Conservation (phyloP, 2,113 vertebrate species). For the Tretioscincus oriximinensis region DNA sequence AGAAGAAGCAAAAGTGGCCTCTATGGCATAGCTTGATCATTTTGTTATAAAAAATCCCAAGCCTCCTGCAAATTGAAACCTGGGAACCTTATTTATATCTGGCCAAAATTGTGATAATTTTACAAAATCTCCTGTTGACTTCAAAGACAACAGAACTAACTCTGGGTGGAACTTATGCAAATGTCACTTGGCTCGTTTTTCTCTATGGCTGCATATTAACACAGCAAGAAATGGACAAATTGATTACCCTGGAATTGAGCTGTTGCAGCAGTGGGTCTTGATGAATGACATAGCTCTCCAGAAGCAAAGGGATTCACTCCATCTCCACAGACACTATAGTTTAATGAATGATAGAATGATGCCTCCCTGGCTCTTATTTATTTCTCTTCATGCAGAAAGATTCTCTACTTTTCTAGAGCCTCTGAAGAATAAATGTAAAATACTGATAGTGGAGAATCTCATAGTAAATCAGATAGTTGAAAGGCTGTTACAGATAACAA, state of each 20-base stretch:
- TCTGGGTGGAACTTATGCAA: rapidly evolving
- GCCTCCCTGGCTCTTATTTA: not conserved
- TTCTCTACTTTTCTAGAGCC: not conserved
- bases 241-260: rapidly evolving
- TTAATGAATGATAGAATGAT: not conserved
- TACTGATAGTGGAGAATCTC: not conserved
- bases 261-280: not conserved
- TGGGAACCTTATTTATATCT: not conserved
- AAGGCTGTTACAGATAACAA: not conserved
- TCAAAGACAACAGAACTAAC: rapidly evolving
- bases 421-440: not conserved
- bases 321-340: not conserved
- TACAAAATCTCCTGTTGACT: not conserved
- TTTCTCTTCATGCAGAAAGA: not conserved
- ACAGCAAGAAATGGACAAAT: not conserved
- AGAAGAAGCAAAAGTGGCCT: not conserved
- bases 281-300: not conserved
- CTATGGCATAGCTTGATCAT: not conserved
- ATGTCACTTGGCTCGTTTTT: not conserved
- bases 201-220: not conserved
- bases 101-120: not conserved
- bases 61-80: too few relatives aligned
- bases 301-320: rapidly evolving
- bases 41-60: not conserved
- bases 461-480: not conserved